phyloP scores from a whole-genome alignment of 2,888 invertebrate genomes.

The Merodon equestris region DNA sequence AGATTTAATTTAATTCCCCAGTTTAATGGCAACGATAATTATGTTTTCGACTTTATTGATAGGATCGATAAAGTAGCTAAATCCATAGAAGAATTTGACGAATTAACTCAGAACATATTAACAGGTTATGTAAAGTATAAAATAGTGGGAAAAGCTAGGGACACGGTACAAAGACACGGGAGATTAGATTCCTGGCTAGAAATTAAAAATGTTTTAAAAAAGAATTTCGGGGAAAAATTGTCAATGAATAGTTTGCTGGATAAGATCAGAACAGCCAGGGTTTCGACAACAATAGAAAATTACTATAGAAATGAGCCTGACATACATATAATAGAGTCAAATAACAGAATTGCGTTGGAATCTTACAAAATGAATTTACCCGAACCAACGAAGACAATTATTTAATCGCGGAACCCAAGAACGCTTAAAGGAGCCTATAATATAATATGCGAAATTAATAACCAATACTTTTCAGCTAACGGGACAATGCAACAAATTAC shows the following conservation, averaged over 20 bases:
- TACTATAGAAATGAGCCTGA: constrained; percentile 29
- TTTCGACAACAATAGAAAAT: constrained; percentile 33
- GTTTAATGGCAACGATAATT: no score
- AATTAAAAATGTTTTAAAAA: no score
- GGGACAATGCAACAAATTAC: neutral
- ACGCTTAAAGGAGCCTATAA: constrained; percentile 26
- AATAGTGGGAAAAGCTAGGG: no score
- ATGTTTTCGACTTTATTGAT: no score
- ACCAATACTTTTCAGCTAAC: constrained; percentile 12
- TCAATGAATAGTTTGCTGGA: no score
- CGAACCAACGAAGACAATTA: constrained; percentile 24
- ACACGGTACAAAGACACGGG: constrained; percentile 44
- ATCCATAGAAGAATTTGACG: constrained; percentile 15
- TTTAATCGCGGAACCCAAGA: constrained; percentile 19
- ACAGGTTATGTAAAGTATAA: constrained; percentile 31
- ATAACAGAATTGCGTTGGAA: constrained; percentile 33
- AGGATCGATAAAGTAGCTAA: no score
- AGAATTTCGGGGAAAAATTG: no score
- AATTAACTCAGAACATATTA: constrained; percentile 1
- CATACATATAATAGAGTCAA: no score
- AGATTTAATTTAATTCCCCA: no score
- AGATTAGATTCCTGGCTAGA: constrained; percentile 23
- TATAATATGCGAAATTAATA: constrained; percentile 10
- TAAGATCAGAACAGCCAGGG: no score
- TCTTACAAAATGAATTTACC: constrained; percentile 38